Evolutionary conservation across 2,888 invertebrate species (phyloP), one percentile per base, ranked within the genome.

Genomic region (Caenorhabditis macrosperma): DNA sequence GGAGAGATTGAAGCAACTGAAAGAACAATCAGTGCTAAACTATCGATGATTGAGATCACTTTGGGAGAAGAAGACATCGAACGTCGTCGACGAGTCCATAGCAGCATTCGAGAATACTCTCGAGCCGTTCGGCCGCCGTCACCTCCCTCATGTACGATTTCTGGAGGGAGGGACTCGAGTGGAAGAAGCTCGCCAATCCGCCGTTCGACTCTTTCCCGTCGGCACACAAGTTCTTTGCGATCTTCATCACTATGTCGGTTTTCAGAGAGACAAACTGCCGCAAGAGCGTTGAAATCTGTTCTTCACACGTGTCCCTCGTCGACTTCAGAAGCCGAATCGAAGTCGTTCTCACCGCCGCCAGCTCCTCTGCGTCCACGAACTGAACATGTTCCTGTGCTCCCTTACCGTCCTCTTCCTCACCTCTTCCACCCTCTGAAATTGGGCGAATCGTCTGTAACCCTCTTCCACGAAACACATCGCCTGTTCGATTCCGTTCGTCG

Each of bases 401-500:
- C 24, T 57, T 15, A 2, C 20, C 7, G 12, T 5, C 22, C 20
- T 17, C 26, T 17, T 26, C 33, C 5, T 20, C 44, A 74, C 74
- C 54, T 79, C 50, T 46, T 75, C 69, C 0, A 79, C 26, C 22
- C 79, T 54, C 24, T 79, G 64, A 41, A 79, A 79, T 22, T 79
- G 75, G 9, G 79, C 74, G 12, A 75, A 79, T 22, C 79, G 10
- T 17, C 63, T 22, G 22, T 78, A 78, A 6, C 81, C 71, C 22
- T 84, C 84, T 26, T 82, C 81, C 20, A 82, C 72, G 48, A 80
- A 84, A 57, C 77, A 75, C 64, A 82, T 72, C 10, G 84, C 75
- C 41, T 84, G 82, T 33, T 84, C 84, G 9, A 84, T 78, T 38
- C 84, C 84, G 64, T 84, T 84, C 20, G 78, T 76, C 10, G 82